Conservation (phyloP, 1,140 invertebrate species). For the Ylistrum balloti region DNA sequence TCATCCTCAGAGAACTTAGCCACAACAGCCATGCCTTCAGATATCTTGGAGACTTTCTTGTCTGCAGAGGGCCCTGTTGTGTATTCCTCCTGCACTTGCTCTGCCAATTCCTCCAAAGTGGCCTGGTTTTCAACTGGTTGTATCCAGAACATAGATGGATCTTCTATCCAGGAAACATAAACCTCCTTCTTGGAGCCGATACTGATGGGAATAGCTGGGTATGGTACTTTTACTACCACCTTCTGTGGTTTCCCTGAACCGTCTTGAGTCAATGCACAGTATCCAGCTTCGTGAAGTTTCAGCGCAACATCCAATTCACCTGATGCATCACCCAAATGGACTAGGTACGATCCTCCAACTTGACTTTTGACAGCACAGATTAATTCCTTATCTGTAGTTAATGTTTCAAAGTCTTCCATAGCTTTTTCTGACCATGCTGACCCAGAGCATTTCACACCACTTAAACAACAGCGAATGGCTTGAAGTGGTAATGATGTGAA, state of each 20-base stretch:
- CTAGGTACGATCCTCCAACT: constrained; percentile 52
- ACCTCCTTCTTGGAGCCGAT: constrained; percentile 58
- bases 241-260: not conserved
- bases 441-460: constrained; percentile 52
- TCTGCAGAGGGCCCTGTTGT: constrained; percentile 47
- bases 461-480: constrained; percentile 72
- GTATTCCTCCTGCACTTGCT: constrained; percentile 79
- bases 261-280: constrained; percentile 35
- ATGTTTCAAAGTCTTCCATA: constrained; percentile 68
- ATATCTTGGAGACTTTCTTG: constrained; percentile 45
- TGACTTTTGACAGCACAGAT: constrained; percentile 58
- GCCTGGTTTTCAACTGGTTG: constrained; percentile 80
- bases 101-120: constrained; percentile 81
- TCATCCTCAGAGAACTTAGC: constrained; percentile 88
- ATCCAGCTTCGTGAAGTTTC: constrained; percentile 63
- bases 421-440: constrained; percentile 66
- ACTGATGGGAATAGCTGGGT: constrained; percentile 42
- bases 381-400: constrained; percentile 69
- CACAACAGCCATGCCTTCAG: constrained; percentile 84
- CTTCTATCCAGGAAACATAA: constrained; percentile 77
- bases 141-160: constrained; percentile 83
- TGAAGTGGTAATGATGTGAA: constrained; percentile 82
- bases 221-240: constrained; percentile 57
- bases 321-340: constrained; percentile 64
- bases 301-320: constrained; percentile 65